Percentiles rank a stretch among this genome's conserved stretches.
These are phyloP conservation scores for Poeciliopsis turrubarensis DNA, from an alignment of 2,113 vertebrate genomes.

Conservation along the genomic window DNA sequence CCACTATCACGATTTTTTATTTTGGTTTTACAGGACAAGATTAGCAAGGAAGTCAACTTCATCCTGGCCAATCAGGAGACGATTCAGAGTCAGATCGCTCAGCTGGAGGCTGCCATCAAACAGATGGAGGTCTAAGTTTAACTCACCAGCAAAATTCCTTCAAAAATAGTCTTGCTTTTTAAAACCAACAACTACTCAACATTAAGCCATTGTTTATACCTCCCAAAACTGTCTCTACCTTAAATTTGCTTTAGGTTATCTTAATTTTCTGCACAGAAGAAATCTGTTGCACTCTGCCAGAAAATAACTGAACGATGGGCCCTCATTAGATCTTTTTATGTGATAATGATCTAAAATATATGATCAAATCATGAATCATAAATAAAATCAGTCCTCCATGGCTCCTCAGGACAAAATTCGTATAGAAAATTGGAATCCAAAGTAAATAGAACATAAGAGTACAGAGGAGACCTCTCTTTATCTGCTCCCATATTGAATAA, in stretches of 20 bases:
- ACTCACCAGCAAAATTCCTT: not conserved
- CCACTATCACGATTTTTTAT: not conserved
- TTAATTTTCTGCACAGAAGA: not conserved
- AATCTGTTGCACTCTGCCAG: not conserved
- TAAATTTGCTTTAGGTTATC: not conserved
- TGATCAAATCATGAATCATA: not conserved
- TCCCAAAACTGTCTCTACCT: not conserved
- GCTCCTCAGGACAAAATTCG: not conserved
- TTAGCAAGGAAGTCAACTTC: constrained; percentile 90
- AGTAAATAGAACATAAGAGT: too few species aligned
- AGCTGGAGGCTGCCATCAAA: constrained; percentile 89
- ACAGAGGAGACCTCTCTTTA: too few species aligned
- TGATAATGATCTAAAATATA: not conserved
- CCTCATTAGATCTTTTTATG: not conserved
- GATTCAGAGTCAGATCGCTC: constrained; percentile 90
- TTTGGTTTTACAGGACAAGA: constrained; percentile 85
- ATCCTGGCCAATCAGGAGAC: constrained; percentile 92
- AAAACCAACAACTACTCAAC: not conserved
- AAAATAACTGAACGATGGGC: not conserved
- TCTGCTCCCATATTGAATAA: too few species aligned
- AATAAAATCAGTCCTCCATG: not conserved
- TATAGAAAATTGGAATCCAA: not conserved
- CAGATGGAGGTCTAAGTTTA: constrained; percentile 84
- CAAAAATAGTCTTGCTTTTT: not conserved
- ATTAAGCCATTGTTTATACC: not conserved